phyloP scores from a whole-genome alignment of 1,140 invertebrate genomes.

The Trachelipus rathkii region DNA sequence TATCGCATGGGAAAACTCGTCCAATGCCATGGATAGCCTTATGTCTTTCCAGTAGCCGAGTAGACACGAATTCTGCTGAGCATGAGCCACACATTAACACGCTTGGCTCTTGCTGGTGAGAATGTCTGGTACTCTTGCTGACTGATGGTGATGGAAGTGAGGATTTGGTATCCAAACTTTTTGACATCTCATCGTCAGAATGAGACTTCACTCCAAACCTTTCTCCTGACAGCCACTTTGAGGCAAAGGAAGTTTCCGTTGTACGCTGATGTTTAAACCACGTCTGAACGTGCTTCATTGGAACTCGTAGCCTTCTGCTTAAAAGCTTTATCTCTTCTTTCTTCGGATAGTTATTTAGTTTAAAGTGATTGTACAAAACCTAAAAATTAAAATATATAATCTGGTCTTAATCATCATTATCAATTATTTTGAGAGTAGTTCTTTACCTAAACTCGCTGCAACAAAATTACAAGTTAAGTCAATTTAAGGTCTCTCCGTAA shows the following conservation, averaged over 20 bases:
- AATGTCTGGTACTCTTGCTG: not conserved
- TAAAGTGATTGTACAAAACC: not conserved
- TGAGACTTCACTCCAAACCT: not conserved
- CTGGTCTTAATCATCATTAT: no score
- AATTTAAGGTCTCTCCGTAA: no score
- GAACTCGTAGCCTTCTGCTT: not conserved
- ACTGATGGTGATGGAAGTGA: not conserved
- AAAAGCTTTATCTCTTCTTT: not conserved
- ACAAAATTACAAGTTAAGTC: no score
- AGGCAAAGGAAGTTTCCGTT: not conserved
- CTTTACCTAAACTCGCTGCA: no score
- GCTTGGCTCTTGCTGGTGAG: not conserved
- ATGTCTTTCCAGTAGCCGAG: not conserved
- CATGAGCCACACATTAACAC: not conserved
- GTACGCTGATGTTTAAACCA: not conserved
- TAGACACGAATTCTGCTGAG: not conserved
- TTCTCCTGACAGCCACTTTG: not conserved
- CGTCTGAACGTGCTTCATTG: constrained; percentile 1
- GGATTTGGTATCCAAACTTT: not conserved
- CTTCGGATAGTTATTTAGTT: not conserved
- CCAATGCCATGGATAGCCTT: not conserved
- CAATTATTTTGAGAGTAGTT: no score
- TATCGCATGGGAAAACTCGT: not conserved
- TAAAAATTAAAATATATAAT: not conserved
- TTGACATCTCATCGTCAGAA: not conserved